These are phyloP conservation scores for Scaptomyza polygonia DNA, from an alignment of 2,888 invertebrate genomes.

Conservation along the genomic window DNA sequence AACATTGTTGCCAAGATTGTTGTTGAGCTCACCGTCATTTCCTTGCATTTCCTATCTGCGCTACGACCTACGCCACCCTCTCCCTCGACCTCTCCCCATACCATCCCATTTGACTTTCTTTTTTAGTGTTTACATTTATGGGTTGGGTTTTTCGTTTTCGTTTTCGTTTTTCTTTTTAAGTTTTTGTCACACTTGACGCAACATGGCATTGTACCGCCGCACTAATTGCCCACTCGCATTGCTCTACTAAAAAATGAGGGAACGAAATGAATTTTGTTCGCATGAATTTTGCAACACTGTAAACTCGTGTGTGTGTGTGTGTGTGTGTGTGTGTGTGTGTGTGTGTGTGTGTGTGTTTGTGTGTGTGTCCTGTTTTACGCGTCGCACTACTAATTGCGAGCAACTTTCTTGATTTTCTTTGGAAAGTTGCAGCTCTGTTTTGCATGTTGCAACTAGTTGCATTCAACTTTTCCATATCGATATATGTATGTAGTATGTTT, in stretches of 20 bases:
- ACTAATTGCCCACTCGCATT: conserved; percentile 49
- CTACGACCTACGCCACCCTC: not conserved
- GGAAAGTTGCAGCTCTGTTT: too few relatives aligned
- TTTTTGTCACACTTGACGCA: conserved; percentile 37
- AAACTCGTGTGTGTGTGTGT: too few relatives aligned
- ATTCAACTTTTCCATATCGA: too few relatives aligned
- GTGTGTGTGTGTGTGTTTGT: too few relatives aligned
- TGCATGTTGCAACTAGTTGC: too few relatives aligned
- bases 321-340: too few relatives aligned
- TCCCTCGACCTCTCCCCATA: not conserved
- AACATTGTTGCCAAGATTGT: conserved; percentile 50
- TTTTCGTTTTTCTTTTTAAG: too few relatives aligned
- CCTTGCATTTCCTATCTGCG: not conserved
- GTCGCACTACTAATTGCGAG: too few relatives aligned
- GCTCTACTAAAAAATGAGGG: conserved; percentile 15
- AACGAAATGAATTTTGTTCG: conserved; percentile 25
- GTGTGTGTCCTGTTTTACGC: too few relatives aligned
- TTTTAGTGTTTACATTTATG: conserved; percentile 18
- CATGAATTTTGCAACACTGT: conserved; percentile 25
- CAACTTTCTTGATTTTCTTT: too few relatives aligned
- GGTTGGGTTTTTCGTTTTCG: not conserved
- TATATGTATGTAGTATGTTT: too few relatives aligned
- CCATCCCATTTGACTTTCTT: conserved; percentile 1
- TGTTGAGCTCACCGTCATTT: conserved; percentile 36
- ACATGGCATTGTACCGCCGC: conserved; percentile 53